Conservation (phyloP, 2,797 vertebrate genomes). For the Characodon lateralis region DNA sequence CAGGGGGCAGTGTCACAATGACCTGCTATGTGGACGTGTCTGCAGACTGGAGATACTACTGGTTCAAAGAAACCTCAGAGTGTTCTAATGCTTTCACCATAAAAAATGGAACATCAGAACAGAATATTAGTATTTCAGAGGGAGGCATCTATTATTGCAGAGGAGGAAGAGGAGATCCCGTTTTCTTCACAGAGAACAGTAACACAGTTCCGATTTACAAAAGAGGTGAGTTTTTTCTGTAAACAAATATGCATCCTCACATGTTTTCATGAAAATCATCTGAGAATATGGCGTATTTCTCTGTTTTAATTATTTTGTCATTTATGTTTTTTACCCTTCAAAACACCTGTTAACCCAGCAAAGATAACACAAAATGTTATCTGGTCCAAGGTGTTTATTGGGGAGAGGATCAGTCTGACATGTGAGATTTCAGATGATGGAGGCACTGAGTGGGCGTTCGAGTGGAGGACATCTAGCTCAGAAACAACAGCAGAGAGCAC, state of each 20-base stretch:
- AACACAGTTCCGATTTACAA: neutral
- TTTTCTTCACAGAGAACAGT: neutral
- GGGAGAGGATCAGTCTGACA: neutral
- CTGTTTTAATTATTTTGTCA: neutral
- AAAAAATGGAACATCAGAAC: neutral
- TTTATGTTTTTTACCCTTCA: neutral
- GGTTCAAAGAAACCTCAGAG: neutral
- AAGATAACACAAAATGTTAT: neutral
- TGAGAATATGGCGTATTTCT: no score
- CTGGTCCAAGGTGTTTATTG: neutral
- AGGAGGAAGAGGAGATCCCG: neutral
- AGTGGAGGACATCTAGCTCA: neutral
- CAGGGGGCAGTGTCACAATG: neutral
- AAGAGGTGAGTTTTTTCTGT: neutral
- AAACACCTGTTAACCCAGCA: neutral
- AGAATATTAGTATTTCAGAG: neutral
- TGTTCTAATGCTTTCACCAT: neutral
- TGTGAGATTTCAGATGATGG: neutral
- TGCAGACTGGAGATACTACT: neutral
- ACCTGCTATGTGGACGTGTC: neutral
- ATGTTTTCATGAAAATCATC: neutral
- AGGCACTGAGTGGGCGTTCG: neutral
- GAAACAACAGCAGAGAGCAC: neutral
- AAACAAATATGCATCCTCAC: neutral
- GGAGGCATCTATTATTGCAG: neutral